Evolutionary conservation across 2,113 vertebrate species (phyloP), one percentile per base, ranked within the genome.

Genomic region (Macroglossus sobrinus): DNA sequence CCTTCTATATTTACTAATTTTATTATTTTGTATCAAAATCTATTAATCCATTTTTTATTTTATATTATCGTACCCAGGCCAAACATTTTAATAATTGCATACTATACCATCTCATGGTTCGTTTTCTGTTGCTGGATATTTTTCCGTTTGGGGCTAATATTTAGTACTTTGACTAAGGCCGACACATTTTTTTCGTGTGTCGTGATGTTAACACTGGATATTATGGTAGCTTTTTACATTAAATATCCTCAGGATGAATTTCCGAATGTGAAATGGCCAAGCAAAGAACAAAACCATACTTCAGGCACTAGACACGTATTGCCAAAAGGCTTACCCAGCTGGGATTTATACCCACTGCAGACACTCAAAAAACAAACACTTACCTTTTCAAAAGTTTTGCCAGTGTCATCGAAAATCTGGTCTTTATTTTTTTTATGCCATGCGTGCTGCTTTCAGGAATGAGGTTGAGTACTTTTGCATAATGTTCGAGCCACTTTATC

Each of bases 271-370:
- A 9, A 40, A 22, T 3, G 72, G 3, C 19, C 33, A 9, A 28
- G 61, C 21, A 9, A 78, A 89, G 33, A n/a, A 1, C 10, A 10
- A 11, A 2, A 1, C 28, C 7, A 2, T 40, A 30, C 26, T 35
- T 59, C 12, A 45, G 10, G 8, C 45, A 43, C 40, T 14, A 15
- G 66, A 13, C 4, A 30, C 16, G 2, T 26, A 16, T 9, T 59
- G 40, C 35, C 45, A 26, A 38, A 68, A 53, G 50, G 1, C 28
- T 59, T 30, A 80, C 8, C 33, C 24, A 80, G 18, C 28, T 11
- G 18, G 22, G 15, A 0, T 24, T 53, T 24, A 10, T 2, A 30
- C 18, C 45, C 26, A n/a, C 30, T 4, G 5, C 19, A 22, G 3
- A 22, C 3, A 15, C 21, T n/a, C 38, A n/a, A 40, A 38, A 24